Percentiles rank a stretch among this genome's conserved stretches.
These are phyloP conservation scores for Philopedon plagiatum DNA, from an alignment of 2,888 invertebrate species.

Conservation along the genomic window DNA sequence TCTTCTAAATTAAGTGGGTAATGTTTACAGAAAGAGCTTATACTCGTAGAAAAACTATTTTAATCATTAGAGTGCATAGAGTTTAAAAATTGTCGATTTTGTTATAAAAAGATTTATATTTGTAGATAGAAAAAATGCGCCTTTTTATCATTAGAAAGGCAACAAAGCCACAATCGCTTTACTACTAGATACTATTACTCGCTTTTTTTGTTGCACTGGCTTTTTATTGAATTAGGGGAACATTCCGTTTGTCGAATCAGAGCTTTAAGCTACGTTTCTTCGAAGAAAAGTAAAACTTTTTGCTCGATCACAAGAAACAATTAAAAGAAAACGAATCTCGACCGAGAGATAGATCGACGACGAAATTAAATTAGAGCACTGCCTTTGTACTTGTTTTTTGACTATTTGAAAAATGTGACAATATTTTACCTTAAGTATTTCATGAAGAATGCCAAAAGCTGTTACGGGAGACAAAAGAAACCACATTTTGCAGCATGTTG, in stretches of 20 bases:
- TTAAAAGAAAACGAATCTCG: not conserved
- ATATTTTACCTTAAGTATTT: not conserved
- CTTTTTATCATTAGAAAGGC: too few relatives aligned
- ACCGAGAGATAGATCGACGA: not conserved
- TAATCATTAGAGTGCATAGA: too few relatives aligned
- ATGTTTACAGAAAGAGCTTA: too few relatives aligned
- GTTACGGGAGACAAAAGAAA: too few relatives aligned
- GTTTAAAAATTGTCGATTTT: too few relatives aligned
- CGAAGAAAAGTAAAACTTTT: not conserved
- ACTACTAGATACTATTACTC: not conserved
- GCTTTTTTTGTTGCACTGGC: not conserved
- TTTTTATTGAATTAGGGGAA: not conserved
- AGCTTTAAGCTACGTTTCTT: not conserved
- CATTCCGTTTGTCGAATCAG: not conserved
- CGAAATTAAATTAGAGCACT: not conserved
- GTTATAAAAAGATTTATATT: too few relatives aligned
- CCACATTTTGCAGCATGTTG: too few relatives aligned
- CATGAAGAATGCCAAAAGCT: not conserved
- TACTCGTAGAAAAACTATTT: too few relatives aligned
- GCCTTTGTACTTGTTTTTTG: not conserved
- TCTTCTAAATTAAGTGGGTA: too few relatives aligned
- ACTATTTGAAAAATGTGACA: not conserved
- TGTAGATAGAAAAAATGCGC: too few relatives aligned
- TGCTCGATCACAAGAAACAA: not conserved
- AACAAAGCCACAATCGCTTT: not conserved